Base-by-base conservation (phyloP, 2,113 vertebrate genomes). In the Oreotragus oreotragus region DNA sequence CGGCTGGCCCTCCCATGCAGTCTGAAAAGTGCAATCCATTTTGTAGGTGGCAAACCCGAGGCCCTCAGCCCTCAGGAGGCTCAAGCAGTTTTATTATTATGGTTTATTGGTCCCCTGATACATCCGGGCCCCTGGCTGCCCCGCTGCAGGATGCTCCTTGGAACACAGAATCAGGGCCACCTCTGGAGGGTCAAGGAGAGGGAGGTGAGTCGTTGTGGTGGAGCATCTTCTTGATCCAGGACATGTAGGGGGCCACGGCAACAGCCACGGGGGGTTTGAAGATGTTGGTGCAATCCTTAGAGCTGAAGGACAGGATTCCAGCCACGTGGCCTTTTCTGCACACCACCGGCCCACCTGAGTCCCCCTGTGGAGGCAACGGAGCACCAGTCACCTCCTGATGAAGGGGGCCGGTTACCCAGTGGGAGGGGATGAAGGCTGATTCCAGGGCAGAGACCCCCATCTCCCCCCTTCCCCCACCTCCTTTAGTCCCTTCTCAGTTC, bases 241-340 rank as follows among this genome's bases (percentile, higher is more conserved):
- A 33, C 45, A n/a, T 43, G 27, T 96, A 21, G 33, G 97, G 96
- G 33, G 66, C 66, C 0, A 95, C 85, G 0, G 92, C 94, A 0
- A 84, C 51, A 89, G 97, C 97, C 0, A 98, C 95, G 0, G 98
- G 89, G 0, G 97, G 98, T 73, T 96, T 95, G 47, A 93, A 76
- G 0, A 55, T 17, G 64, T 97, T 0, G 0, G 28, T 10, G 77
- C 9, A 0, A 0, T 0, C 0, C 60, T 0, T 0, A 3, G 15
- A 30, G 96, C 97, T 96, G 92, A 97, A 98, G 53, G 98, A 3
- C 11, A 98, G 92, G 0, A 98, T 87, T 1, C 97, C 95, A 16
- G 96, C 97, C 0, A 81, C 55, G 0, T 13, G 17, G 47, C 8
- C 76, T 86, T 36, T 39, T n/a, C 93, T 73, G 5, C 97, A 98